Base-by-base conservation (phyloP, 2,113 vertebrate genomes). In the Pantherophis guttatus region DNA sequence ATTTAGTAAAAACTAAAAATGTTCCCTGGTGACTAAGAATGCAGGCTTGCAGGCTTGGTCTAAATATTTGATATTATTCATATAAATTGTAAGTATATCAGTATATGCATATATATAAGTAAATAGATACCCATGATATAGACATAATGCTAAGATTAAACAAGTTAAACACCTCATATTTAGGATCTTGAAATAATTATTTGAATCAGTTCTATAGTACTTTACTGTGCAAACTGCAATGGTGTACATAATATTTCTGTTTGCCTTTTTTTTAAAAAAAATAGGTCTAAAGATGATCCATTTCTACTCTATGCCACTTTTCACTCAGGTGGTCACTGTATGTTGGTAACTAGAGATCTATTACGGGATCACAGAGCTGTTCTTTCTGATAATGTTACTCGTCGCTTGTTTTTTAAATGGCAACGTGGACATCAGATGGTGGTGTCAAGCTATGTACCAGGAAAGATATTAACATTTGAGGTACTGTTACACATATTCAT, bases 321-420 rank as follows among this genome's bases (percentile, higher is more conserved):
- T 94, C 97, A 98, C 91, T 99, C 99, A 2, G 99, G 99, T 29
- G 98, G 98, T 95, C 98, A 99, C 50, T 99, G 99, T 96, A 98
- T 93, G 81, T 99, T 99, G 94, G 97, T 99, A 94, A 99, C 98
- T 9, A 97, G 98, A 87, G 99, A 99, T 96, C 98, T 99, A 95
- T 98, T 99, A 97, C 98, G 99, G 95, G 99, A 99, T 96, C 99
- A 99, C 97, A 99, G 99, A 96, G 99, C 99, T 90, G 99, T 98
- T 95, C 96, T 99, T 44, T 88, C 97, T 0, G 98, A 98, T 55
- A 95, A 55, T 0, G 87, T 93, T 93, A 98, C 97, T 0, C 98
- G 97, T 33, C 98, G 95, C 2, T 98, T 99, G 21, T 99, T 99
- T 97, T 99, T 99, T 91, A 99, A 99, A 96, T 99, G 99, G 99